Evolutionary conservation across 2,888 invertebrate genomes (phyloP).

Genomic region (Coelinius sp.): DNA sequence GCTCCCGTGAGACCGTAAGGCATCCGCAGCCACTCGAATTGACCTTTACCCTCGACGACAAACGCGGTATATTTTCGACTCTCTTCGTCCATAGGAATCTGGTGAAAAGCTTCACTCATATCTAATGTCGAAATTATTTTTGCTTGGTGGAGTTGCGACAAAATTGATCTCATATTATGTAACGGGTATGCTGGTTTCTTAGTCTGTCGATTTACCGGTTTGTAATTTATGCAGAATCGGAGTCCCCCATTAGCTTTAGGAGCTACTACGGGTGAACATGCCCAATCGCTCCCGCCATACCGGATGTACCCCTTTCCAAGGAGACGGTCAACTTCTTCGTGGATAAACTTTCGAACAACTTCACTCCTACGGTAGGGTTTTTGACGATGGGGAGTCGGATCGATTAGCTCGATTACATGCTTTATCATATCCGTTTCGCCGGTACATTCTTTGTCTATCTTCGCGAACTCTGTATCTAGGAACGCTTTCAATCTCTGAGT

Average conservation of each 20-base stretch:
- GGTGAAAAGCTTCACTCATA: slow-evolving; percentile 43
- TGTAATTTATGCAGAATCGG: slow-evolving; percentile 40
- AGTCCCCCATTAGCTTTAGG: slow-evolving; percentile 31
- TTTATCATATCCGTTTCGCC: slow-evolving; percentile 36
- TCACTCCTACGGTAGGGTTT: slow-evolving; percentile 42
- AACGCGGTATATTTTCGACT: slow-evolving; percentile 39
- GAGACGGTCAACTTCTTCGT: neutral
- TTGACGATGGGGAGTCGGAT: slow-evolving; percentile 30
- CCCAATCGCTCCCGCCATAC: slow-evolving; percentile 37
- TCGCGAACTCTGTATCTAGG: slow-evolving; percentile 32
- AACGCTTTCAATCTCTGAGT: slow-evolving; percentile 18
- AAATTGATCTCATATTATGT: slow-evolving; percentile 38
- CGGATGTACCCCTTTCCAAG: slow-evolving; percentile 28
- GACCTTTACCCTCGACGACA: slow-evolving; percentile 36
- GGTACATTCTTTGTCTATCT: slow-evolving; percentile 35
- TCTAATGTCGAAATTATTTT: slow-evolving; percentile 40
- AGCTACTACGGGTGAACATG: slow-evolving; percentile 34
- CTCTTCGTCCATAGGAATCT: slow-evolving; percentile 37
- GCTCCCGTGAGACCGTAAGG: slow-evolving; percentile 36
- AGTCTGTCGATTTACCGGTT: slow-evolving; percentile 33
- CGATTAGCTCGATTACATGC: slow-evolving; percentile 32
- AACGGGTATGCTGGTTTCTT: slow-evolving; percentile 39
- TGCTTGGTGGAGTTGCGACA: slow-evolving; percentile 37
- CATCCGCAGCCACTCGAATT: slow-evolving; percentile 40
- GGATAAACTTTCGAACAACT: neutral